These are phyloP conservation scores for Achroia grisella DNA, from an alignment of 1,140 invertebrate species.

Conservation along the genomic window DNA sequence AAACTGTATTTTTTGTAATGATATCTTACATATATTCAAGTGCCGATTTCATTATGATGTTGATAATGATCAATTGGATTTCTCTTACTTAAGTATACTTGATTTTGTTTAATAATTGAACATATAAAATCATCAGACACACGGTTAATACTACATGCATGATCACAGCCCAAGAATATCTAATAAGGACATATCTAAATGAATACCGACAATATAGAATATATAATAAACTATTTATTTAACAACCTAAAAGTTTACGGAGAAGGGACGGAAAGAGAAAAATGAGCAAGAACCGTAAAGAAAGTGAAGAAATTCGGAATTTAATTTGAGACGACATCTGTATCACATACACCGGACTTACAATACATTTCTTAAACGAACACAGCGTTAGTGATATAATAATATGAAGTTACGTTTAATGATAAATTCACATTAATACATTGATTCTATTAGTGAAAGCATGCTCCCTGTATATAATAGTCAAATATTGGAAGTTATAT, in stretches of 20 bases:
- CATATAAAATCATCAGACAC: neutral
- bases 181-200: slow-evolving; percentile 39
- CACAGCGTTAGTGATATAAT: slow-evolving; percentile 41
- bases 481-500: too few relatives aligned
- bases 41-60: too few relatives aligned
- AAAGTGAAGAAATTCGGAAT: slow-evolving; percentile 14
- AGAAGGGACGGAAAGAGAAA: slow-evolving; percentile 52
- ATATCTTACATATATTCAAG: too few relatives aligned
- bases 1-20: too few relatives aligned
- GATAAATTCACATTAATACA: slow-evolving; percentile 20
- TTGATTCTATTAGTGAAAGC: slow-evolving; percentile 11
- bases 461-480: neutral
- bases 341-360: neutral
- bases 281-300: slow-evolving; percentile 42
- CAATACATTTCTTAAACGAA: slow-evolving; percentile 19
- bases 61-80: too few relatives aligned
- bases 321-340: neutral
- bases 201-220: slow-evolving; percentile 7
- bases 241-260: slow-evolving; percentile 20
- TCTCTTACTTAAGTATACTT: too few relatives aligned
- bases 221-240: neutral
- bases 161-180: slow-evolving; percentile 61
- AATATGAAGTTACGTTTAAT: slow-evolving; percentile 7
- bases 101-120: too few relatives aligned
- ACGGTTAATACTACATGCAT: slow-evolving; percentile 25